Conservation (phyloP, 37 sponge, comb jelly and placozoan genomes). For the Lycopodina hypogea region DNA sequence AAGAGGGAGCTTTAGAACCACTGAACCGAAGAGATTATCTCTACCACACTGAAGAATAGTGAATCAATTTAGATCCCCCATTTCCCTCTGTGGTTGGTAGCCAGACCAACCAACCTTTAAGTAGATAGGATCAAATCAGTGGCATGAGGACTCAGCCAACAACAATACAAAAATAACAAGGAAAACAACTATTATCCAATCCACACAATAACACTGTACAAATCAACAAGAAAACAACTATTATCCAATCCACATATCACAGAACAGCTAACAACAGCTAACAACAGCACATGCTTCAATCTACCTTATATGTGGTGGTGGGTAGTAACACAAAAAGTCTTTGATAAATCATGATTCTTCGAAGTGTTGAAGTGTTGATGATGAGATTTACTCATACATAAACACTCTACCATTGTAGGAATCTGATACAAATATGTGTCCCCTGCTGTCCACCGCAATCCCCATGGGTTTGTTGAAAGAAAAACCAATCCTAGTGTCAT, state of each 20-base stretch:
- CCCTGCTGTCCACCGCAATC: conserved; percentile 19
- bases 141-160: no score
- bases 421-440: conserved; percentile 12
- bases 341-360: no score
- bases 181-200: not conserved
- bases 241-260: no score
- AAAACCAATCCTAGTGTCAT: not conserved
- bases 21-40: conserved; percentile 60
- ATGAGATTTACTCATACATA: not conserved
- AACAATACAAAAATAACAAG: not conserved
- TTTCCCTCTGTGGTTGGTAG: conserved; percentile 37
- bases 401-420: conserved; percentile 4
- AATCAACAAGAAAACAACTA: no score
- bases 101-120: conserved; percentile 14
- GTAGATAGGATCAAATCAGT: no score
- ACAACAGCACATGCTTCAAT: no score
- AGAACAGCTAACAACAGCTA: no score
- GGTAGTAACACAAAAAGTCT: no score
- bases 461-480: conserved; percentile 14
- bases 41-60: conserved; percentile 66
- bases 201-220: not conserved
- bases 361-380: not conserved
- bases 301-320: no score
- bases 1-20: conserved; percentile 72
- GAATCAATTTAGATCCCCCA: conserved; percentile 36